A percentile compares a stretch with the other conserved stretches of the same genome.
Conservation (phyloP, 2,113 vertebrate species). For the Crotalus viridis region DNA sequence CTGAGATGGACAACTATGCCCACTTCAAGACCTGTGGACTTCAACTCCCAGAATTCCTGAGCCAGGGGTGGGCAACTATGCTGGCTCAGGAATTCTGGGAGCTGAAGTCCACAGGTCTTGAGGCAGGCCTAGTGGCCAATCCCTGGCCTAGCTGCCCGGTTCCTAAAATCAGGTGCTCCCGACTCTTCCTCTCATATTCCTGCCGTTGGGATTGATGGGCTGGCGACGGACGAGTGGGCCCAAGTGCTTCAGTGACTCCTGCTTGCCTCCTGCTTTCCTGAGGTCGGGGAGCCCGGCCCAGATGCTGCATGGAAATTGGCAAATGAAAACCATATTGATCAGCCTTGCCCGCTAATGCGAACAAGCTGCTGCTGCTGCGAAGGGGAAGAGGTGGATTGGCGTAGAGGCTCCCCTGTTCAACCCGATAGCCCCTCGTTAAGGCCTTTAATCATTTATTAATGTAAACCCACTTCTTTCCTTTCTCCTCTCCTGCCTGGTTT, state of each 20-base stretch:
- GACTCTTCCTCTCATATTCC: constrained; percentile 10
- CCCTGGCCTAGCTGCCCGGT: neutral
- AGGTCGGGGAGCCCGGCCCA: constrained; percentile 76
- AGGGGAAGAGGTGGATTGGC: constrained; percentile 69
- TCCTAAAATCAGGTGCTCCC: neutral
- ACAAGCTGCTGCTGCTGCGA: constrained; percentile 74
- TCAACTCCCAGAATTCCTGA: too few relatives aligned
- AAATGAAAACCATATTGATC: constrained; percentile 88
- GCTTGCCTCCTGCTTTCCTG: constrained; percentile 75
- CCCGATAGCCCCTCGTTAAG: constrained; percentile 78
- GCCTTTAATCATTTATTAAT: constrained; percentile 87
- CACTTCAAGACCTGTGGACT: too few relatives aligned
- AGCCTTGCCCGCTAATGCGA: constrained; percentile 77
- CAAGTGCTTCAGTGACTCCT: constrained; percentile 74
- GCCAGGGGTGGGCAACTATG: too few relatives aligned
- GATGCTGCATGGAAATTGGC: constrained; percentile 80
- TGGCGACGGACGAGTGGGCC: constrained; percentile 72
- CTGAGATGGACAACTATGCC: too few relatives aligned
- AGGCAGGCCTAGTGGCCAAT: neutral
- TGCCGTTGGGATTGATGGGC: constrained; percentile 73
- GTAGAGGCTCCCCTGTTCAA: constrained; percentile 73
- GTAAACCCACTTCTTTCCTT: constrained; percentile 77
- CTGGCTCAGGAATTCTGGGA: too few relatives aligned
- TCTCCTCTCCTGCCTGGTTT: constrained; percentile 61
- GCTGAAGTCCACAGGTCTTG: neutral